Evolutionary conservation across 2,888 invertebrate genomes (phyloP), one percentile per base, ranked within the genome.

Genomic region (Notodonta dromedarius): DNA sequence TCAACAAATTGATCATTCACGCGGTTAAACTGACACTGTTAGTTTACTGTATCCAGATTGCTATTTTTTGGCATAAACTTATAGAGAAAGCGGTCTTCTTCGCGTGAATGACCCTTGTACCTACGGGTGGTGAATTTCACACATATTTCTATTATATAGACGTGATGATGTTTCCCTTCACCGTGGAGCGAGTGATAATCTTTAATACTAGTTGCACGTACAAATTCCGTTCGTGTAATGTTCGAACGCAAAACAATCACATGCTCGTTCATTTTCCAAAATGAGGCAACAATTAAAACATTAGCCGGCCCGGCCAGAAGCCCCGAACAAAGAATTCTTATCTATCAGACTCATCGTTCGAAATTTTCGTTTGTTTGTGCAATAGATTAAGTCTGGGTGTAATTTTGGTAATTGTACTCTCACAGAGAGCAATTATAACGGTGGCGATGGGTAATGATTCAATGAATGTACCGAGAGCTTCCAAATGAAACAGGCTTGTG

Each of bases 381-480:
- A 84, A 84, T 81, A 81, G 80, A 80, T 83, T 82, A 80, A 78
- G 75, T 78, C 71, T 76, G 63, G 67, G 72, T 77, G 79, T 80
- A 83, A 83, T 83, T 80, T 83, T 62, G 78, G 82, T 84, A 83
- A 85, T 84, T 82, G 79, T 78, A 78, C 78, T 85, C 85, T 85
- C 85, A 83, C 85, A 82, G 69, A 60, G 69, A 76, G 76, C 80
- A 84, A 85, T 85, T 85, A 85, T 84, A 85, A 82, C 85, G 85
- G 85, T 76, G 68, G 68, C 71, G 63, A 67, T 64, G 69, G 75
- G 74, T 83, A 83, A 84, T 85, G 84, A 85, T 82, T 85, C 85
- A 80, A 82, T 83, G 84, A 83, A 77, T 80, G 78, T 78, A 70
- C 70, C 14, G 40, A 55, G 12, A 40, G 13, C 35, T 35, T 12